These are phyloP conservation scores for Hylaeus volcanicus DNA, from an alignment of 1,140 invertebrate species.

Conservation along the genomic window DNA sequence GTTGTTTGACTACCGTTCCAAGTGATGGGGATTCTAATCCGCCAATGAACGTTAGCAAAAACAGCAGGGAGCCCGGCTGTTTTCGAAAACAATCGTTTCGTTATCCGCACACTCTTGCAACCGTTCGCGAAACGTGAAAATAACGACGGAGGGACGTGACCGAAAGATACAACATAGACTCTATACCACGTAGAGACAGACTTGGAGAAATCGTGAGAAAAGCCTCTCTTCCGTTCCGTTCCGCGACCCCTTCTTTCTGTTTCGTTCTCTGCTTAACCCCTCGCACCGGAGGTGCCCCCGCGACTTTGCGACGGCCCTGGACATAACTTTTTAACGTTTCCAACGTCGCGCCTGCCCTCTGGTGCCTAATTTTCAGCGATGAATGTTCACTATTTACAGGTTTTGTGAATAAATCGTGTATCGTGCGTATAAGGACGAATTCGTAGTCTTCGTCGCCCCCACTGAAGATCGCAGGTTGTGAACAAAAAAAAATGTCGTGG, in stretches of 20 bases:
- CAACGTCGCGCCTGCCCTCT: slow-evolving; percentile 74
- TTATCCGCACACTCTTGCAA: background rate
- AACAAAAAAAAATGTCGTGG: slow-evolving; percentile 43
- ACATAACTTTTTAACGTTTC: slow-evolving; percentile 73
- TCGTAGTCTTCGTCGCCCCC: slow-evolving; percentile 28
- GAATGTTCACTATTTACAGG: slow-evolving; percentile 71
- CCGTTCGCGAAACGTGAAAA: background rate
- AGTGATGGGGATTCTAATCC: slow-evolving; percentile 2
- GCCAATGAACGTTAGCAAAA: slow-evolving; percentile 15
- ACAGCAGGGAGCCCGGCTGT: background rate
- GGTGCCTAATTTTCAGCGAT: slow-evolving; percentile 74
- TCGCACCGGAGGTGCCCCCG: slow-evolving; percentile 7
- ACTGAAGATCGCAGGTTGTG: slow-evolving; percentile 38
- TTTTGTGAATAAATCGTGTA: slow-evolving; percentile 67
- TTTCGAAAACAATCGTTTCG: background rate
- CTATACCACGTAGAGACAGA: background rate
- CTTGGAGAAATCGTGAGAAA: slow-evolving; percentile 55
- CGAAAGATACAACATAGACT: slow-evolving; percentile 35
- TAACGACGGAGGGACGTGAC: background rate
- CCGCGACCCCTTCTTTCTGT: slow-evolving; percentile 5
- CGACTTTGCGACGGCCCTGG: slow-evolving; percentile 65
- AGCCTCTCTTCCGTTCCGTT: slow-evolving; percentile 22
- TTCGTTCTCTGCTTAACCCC: slow-evolving; percentile 17
- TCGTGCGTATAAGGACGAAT: slow-evolving; percentile 48
- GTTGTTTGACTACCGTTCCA: slow-evolving; percentile 1